Evolutionary conservation across 2,888 invertebrate species (phyloP).

Genomic region (Anthrax anthrax): DNA sequence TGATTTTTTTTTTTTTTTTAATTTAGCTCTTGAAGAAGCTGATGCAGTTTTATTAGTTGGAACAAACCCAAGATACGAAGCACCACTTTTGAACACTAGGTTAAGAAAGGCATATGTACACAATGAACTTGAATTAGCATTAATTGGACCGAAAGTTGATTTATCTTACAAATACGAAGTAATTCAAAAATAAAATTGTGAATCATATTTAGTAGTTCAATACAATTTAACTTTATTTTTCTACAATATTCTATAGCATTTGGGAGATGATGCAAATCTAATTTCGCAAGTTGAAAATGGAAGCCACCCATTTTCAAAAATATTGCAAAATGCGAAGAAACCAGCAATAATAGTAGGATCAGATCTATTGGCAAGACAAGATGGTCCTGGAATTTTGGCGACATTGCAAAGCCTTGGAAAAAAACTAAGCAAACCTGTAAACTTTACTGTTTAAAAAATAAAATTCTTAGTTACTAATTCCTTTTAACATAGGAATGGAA

Average conservation of each 20-base stretch:
- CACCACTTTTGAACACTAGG: constrained; percentile 89
- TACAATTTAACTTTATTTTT: constrained; percentile 15
- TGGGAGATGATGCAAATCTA: constrained; percentile 64
- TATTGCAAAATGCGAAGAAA: constrained; percentile 61
- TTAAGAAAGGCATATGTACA: constrained; percentile 92
- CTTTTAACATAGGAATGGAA: constrained; percentile 42
- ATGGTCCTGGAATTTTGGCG: constrained; percentile 63
- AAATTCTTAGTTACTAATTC: background rate
- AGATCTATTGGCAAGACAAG: constrained; percentile 60
- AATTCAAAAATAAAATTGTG: constrained; percentile 5
- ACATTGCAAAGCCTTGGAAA: constrained; percentile 59
- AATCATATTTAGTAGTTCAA: background rate
- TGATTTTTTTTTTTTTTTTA: background rate
- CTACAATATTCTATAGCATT: too few relatives aligned
- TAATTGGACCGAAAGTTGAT: constrained; percentile 83
- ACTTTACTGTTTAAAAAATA: constrained; percentile 36
- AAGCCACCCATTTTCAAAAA: constrained; percentile 51
- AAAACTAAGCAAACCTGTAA: constrained; percentile 39
- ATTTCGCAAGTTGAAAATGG: constrained; percentile 62
- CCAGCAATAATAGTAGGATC: constrained; percentile 91
- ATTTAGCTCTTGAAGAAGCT: constrained; percentile 71
- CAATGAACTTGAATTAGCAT: constrained; percentile 73
- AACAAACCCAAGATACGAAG: constrained; percentile 94
- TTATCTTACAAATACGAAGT: constrained; percentile 82
- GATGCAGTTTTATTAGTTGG: constrained; percentile 88